Evolutionary conservation across 2,797 vertebrate genomes (phyloP).

Genomic region (Scomberomorus guttatus): DNA sequence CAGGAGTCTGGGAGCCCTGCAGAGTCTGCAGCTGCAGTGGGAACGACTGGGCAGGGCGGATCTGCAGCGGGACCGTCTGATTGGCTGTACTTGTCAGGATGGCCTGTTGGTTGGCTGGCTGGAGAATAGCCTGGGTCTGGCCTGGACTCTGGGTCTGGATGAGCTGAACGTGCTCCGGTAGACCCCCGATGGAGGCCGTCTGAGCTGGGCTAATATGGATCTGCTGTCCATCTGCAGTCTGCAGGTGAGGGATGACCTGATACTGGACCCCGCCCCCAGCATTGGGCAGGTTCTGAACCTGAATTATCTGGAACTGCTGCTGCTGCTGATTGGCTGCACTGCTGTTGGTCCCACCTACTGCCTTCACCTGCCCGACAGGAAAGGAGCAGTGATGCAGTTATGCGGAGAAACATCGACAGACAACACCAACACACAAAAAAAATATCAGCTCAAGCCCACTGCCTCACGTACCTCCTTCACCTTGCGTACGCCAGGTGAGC

Average conservation of each 20-base stretch:
- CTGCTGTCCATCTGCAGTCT: conserved; percentile 96
- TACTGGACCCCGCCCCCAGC: conserved; percentile 94
- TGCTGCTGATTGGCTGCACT: conserved; percentile 80
- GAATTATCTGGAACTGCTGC: conserved; percentile 95
- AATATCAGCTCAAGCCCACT: not conserved
- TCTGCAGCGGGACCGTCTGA: conserved; percentile 96
- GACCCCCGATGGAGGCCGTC: conserved; percentile 85
- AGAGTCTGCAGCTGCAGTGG: conserved; percentile 96
- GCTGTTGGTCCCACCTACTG: conserved; percentile 81
- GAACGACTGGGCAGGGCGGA: conserved; percentile 95
- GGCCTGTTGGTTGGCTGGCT: conserved; percentile 83
- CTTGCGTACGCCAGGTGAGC: conserved; percentile 82
- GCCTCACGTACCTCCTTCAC: conserved; percentile 75
- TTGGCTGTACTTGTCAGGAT: conserved; percentile 93
- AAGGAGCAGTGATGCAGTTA: conserved; percentile 23
- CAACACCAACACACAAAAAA: not conserved
- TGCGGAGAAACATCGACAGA: conserved; percentile 14
- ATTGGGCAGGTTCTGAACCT: conserved; percentile 93
- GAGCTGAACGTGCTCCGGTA: conserved; percentile 96
- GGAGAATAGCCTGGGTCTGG: conserved; percentile 90
- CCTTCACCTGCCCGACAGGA: conserved; percentile 82
- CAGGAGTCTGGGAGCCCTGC: conserved; percentile 93
- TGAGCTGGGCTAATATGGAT: conserved; percentile 93
- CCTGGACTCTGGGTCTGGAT: conserved; percentile 91
- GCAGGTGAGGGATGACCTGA: conserved; percentile 98